phyloP scores from a whole-genome alignment of 2,113 vertebrate species.

The Phalacrocorax brasilianus region DNA sequence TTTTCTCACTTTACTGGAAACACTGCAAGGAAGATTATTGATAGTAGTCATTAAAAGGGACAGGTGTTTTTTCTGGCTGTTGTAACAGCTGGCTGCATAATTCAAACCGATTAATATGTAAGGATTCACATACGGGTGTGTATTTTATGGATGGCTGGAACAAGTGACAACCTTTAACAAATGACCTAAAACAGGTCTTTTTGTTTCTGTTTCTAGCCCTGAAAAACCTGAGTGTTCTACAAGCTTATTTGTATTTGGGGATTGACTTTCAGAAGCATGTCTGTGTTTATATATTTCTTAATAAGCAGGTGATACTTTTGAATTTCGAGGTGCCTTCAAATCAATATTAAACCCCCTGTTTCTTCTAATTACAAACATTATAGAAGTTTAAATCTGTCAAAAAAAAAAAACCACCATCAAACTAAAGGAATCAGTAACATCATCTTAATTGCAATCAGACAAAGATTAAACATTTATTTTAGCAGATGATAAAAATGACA shows the following conservation, averaged over 20 bases:
- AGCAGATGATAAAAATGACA: neutral
- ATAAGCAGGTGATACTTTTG: neutral
- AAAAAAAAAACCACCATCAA: neutral
- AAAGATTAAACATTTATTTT: neutral
- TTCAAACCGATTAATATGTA: conserved; percentile 47
- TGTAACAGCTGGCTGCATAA: conserved; percentile 54
- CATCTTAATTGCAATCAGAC: neutral
- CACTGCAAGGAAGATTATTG: conserved; percentile 32
- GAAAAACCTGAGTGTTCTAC: neutral
- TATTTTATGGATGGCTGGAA: conserved; percentile 44
- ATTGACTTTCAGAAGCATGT: neutral
- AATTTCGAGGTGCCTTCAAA: neutral
- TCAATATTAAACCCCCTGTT: neutral
- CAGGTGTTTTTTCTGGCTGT: conserved; percentile 54
- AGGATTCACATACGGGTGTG: conserved; percentile 16
- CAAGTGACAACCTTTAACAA: conserved; percentile 40
- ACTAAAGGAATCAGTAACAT: neutral
- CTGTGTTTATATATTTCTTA: neutral
- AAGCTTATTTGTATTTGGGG: neutral
- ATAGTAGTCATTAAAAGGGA: conserved; percentile 47
- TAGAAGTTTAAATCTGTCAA: neutral
- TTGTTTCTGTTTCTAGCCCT: neutral
- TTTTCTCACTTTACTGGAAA: neutral
- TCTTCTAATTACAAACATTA: neutral
- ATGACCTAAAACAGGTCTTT: conserved; percentile 19